Evolutionary conservation across 2,888 invertebrate species (phyloP).

Genomic region (Drosophila mettleri): DNA sequence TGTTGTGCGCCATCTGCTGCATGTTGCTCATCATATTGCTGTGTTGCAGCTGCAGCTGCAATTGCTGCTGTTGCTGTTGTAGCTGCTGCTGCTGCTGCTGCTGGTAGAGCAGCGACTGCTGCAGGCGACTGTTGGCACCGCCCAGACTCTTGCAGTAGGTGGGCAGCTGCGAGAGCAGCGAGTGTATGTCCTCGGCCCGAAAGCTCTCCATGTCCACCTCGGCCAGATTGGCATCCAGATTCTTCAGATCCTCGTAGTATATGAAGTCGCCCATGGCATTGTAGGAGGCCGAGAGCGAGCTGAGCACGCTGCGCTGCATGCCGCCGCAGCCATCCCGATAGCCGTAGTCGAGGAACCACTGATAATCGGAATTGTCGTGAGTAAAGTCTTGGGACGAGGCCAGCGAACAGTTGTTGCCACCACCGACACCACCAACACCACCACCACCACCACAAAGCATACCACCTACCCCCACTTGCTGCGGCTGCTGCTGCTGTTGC

Average conservation of each 20-base stretch:
- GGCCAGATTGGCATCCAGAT: constrained; percentile 96
- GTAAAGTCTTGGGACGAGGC: constrained; percentile 88
- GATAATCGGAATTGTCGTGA: constrained; percentile 95
- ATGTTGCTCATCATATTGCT: constrained; percentile 57
- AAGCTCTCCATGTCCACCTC: constrained; percentile 98
- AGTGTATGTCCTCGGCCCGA: constrained; percentile 95
- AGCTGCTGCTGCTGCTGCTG: constrained; percentile 70
- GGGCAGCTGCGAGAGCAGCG: constrained; percentile 91
- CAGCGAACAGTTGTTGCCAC: constrained; percentile 83
- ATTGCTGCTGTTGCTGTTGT: constrained; percentile 51
- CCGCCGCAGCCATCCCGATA: constrained; percentile 90
- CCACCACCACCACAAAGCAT: constrained; percentile 71
- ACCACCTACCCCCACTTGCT: constrained; percentile 74
- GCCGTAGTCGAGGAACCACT: constrained; percentile 96
- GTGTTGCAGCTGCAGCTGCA: constrained; percentile 56
- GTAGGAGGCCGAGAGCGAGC: constrained; percentile 92
- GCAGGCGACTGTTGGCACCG: constrained; percentile 81
- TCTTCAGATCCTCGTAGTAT: constrained; percentile 94
- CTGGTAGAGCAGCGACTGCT: constrained; percentile 76
- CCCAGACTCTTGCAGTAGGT: constrained; percentile 88
- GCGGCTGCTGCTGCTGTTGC: constrained; percentile 38
- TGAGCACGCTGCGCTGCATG: constrained; percentile 92
- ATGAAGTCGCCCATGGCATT: constrained; percentile 89
- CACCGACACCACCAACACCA: constrained; percentile 52
- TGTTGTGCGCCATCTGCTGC: constrained; percentile 62